Evolutionary conservation across 2,113 vertebrate genomes (phyloP).

Genomic region (Upupa epops): DNA sequence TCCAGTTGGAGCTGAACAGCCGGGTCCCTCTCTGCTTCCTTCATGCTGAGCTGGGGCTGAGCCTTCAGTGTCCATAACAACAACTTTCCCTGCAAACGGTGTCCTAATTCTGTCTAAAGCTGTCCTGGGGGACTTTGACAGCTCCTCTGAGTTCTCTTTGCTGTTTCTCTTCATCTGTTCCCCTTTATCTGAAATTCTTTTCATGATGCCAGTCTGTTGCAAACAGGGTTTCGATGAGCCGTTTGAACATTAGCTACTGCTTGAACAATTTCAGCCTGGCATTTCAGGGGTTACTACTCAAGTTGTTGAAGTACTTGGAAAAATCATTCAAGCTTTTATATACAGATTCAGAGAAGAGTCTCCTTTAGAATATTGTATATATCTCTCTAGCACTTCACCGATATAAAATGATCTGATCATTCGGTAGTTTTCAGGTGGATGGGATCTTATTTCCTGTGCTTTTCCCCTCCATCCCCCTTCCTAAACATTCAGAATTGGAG

Average conservation of each 20-base stretch:
- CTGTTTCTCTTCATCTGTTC: conserved; percentile 62
- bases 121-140: conserved; percentile 66
- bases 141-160: conserved; percentile 58
- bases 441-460: background rate
- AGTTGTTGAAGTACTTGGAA: conserved; percentile 8
- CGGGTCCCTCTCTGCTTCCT: conserved; percentile 2
- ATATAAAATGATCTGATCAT: background rate
- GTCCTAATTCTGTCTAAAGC: conserved; percentile 70
- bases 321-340: background rate
- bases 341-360: conserved; percentile 29
- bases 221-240: conserved; percentile 33
- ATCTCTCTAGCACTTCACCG: background rate
- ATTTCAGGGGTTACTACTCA: conserved; percentile 36
- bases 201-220: conserved; percentile 45
- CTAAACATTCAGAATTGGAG: background rate
- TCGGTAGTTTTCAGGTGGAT: background rate
- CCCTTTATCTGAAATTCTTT: conserved; percentile 64
- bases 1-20: background rate
- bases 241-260: conserved; percentile 51
- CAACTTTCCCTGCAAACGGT: conserved; percentile 51
- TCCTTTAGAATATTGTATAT: conserved; percentile 26
- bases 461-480: background rate
- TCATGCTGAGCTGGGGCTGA: background rate
- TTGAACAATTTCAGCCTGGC: conserved; percentile 18
- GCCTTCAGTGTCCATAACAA: conserved; percentile 66